Evolutionary conservation across 2,797 vertebrate species (phyloP).

Genomic region (Dendrocincla fuliginosa): DNA sequence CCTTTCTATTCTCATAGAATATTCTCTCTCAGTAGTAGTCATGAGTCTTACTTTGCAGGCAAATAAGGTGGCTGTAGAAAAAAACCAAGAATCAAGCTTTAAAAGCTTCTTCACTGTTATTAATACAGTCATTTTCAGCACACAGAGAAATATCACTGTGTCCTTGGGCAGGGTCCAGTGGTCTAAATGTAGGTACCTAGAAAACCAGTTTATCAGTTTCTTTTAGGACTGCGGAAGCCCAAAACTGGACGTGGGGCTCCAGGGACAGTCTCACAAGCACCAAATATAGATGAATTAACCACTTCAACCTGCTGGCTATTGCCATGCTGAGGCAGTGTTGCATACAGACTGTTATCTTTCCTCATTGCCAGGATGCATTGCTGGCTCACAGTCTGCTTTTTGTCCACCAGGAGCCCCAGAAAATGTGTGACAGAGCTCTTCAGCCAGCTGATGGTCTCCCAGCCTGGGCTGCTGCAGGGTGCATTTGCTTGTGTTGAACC

Average conservation of each 20-base stretch:
- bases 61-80: not conserved
- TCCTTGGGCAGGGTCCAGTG: not conserved
- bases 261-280: not conserved
- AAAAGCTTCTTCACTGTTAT: not conserved
- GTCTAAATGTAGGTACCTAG: not conserved
- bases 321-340: not conserved
- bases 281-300: not conserved
- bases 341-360: not conserved
- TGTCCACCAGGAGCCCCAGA: not conserved
- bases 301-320: not conserved
- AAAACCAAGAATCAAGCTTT: not conserved
- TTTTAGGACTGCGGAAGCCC: not conserved
- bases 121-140: not conserved
- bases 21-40: not conserved
- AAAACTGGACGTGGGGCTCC: not conserved
- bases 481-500: not conserved
- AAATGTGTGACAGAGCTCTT: not conserved
- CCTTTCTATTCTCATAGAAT: not conserved
- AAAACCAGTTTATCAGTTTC: not conserved
- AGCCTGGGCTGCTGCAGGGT: not conserved
- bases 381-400: not conserved
- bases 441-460: not conserved
- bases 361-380: accelerated
- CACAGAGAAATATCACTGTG: not conserved
- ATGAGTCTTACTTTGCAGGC: not conserved